phyloP scores from a whole-genome alignment of 2,888 invertebrate genomes.

The Caradrina clavipalpis region DNA sequence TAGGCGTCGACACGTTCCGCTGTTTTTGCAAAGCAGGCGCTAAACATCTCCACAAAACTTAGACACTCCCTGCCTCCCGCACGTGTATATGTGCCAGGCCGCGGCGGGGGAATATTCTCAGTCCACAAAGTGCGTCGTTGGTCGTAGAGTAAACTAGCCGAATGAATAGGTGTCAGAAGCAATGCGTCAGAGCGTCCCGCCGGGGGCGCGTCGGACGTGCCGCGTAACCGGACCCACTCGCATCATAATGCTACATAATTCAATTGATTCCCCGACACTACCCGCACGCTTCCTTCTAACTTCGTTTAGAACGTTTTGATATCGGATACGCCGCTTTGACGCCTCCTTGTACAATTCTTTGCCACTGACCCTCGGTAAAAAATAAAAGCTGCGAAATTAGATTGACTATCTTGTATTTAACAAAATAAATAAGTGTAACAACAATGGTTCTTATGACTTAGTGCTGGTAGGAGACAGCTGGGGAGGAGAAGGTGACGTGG shows the following conservation, averaged over 20 bases:
- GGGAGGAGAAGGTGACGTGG: constrained; percentile 81
- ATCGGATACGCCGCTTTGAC: constrained; percentile 89
- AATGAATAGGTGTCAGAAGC: constrained; percentile 88
- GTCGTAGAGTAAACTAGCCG: constrained; percentile 79
- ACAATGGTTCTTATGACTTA: constrained; percentile 72
- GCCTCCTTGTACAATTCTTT: constrained; percentile 85
- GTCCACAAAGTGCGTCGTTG: constrained; percentile 66
- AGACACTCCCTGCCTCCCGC: constrained; percentile 65
- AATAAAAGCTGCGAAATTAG: constrained; percentile 73
- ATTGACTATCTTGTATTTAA: constrained; percentile 77
- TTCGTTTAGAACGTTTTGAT: constrained; percentile 90
- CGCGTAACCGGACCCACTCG: constrained; percentile 86
- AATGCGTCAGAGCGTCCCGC: constrained; percentile 83
- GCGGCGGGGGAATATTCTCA: constrained; percentile 60
- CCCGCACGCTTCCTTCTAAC: constrained; percentile 89
- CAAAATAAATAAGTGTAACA: constrained; percentile 79
- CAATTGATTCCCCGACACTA: constrained; percentile 90
- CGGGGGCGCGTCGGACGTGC: constrained; percentile 82
- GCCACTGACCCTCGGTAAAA: constrained; percentile 71
- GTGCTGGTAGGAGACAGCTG: constrained; percentile 84
- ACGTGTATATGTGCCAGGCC: constrained; percentile 45
- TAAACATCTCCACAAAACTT: constrained; percentile 35
- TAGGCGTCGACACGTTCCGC: constrained; percentile 74
- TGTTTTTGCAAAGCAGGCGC: constrained; percentile 70
- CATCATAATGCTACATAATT: constrained; percentile 90